These are phyloP conservation scores for Myotis brandtii DNA, from an alignment of 2,113 vertebrate species.

Conservation along the genomic window DNA sequence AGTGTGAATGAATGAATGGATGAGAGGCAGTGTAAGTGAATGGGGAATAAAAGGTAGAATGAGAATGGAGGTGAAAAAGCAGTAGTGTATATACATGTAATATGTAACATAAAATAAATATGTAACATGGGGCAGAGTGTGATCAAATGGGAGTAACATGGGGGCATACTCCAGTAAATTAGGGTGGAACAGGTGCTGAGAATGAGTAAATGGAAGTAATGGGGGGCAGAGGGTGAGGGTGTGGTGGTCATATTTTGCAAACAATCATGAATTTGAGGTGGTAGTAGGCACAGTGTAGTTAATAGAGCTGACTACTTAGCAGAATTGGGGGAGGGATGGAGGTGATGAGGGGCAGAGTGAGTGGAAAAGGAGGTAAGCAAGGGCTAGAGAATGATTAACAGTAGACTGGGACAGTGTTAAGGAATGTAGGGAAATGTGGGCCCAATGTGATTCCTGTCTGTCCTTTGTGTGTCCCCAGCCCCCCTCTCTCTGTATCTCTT, in stretches of 20 bases:
- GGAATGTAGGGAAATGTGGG: background rate
- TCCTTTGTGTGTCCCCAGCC: background rate
- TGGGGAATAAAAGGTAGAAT: background rate
- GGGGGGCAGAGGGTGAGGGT: background rate
- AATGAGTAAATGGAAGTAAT: background rate
- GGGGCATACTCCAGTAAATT: background rate
- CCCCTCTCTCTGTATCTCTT: constrained; percentile 2
- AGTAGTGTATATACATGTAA: background rate
- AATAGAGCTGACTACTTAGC: constrained; percentile 7
- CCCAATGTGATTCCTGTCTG: background rate
- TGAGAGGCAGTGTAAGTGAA: background rate
- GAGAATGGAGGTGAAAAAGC: background rate
- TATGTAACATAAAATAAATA: background rate
- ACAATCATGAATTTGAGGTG: background rate
- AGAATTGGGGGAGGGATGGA: background rate
- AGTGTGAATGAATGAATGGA: background rate
- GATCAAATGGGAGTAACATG: background rate
- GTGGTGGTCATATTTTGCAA: background rate
- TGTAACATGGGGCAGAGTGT: background rate
- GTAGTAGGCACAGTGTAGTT: background rate
- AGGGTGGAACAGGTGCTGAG: background rate
- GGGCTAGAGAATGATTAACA: background rate
- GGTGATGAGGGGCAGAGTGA: background rate
- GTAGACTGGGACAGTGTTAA: background rate
- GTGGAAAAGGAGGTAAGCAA: background rate